Evolutionary conservation across 2,797 vertebrate genomes (phyloP).

Genomic region (Xiphorhynchus erythropygius): DNA sequence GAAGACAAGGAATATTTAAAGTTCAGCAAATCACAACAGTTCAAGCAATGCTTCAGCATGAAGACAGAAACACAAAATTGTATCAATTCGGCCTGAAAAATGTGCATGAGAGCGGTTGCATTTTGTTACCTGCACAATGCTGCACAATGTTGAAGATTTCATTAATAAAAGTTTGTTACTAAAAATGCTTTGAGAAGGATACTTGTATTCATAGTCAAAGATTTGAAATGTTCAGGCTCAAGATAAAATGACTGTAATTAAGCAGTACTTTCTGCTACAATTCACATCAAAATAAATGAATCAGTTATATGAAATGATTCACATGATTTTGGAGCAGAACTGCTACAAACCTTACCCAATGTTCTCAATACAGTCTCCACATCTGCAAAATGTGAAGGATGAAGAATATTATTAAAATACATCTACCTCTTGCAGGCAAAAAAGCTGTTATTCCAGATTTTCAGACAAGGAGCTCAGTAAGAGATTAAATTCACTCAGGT

Average conservation of each 20-base stretch:
- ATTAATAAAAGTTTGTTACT: neutral
- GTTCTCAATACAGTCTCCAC: neutral
- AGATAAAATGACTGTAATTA: neutral
- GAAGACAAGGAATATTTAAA: conserved; percentile 68
- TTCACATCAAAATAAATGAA: neutral
- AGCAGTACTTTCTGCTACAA: neutral
- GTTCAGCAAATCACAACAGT: conserved; percentile 38
- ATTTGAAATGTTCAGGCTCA: neutral
- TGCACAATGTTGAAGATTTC: neutral
- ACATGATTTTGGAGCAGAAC: neutral
- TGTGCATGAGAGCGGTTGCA: neutral
- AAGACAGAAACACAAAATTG: conserved; percentile 19
- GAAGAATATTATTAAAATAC: neutral
- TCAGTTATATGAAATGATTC: neutral
- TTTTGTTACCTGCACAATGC: neutral
- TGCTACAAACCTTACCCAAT: neutral
- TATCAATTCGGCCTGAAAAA: conserved; percentile 9
- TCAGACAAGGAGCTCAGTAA: neutral
- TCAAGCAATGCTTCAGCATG: conserved; percentile 45
- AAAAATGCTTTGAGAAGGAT: neutral
- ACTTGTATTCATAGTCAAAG: neutral
- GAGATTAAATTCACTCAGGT: neutral
- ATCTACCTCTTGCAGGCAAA: neutral
- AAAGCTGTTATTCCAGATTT: neutral
- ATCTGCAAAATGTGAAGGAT: neutral